Conservation (phyloP, 2,888 invertebrate species). For the Archaeoteleia sp. region DNA sequence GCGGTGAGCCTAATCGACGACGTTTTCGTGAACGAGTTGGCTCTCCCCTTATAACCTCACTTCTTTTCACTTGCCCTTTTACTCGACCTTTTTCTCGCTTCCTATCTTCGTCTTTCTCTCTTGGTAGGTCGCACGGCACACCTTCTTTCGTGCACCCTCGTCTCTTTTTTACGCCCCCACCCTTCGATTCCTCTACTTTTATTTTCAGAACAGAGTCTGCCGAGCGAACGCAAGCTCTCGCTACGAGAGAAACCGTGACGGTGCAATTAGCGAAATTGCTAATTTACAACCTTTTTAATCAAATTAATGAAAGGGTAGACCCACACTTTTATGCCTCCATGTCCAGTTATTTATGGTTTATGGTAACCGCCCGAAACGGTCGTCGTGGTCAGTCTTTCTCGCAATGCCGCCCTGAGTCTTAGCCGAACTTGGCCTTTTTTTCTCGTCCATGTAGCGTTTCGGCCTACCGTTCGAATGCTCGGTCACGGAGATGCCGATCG, state of each 20-base stretch:
- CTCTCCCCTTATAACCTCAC: no score
- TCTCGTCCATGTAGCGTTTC: conserved; percentile 3
- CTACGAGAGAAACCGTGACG: conserved; percentile 53
- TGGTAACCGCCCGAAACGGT: conserved; percentile 59
- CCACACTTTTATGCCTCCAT: conserved; percentile 55
- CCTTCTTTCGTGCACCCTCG: conserved; percentile 17
- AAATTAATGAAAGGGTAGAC: conserved; percentile 60
- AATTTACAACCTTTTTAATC: conserved; percentile 62
- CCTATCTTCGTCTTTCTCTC: background rate
- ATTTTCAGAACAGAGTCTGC: background rate
- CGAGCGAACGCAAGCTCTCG: conserved; percentile 20
- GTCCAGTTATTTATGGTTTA: conserved; percentile 63
- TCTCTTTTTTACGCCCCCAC: conserved; percentile 7
- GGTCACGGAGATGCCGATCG: conserved; percentile 12
- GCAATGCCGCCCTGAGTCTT: conserved; percentile 7
- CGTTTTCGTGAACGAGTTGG: no score
- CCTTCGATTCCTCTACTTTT: conserved; percentile 5
- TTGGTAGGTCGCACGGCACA: background rate
- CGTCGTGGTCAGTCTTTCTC: conserved; percentile 12
- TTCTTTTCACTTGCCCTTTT: no score
- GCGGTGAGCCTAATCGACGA: no score
- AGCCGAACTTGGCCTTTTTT: conserved; percentile 6
- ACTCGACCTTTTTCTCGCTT: no score
- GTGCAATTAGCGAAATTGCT: conserved; percentile 62
- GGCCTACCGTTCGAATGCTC: conserved; percentile 11